Percentiles rank a stretch among this genome's conserved stretches.
These are phyloP conservation scores for Hyperoplus lanceolatus DNA, from an alignment of 2,797 vertebrate genomes.

Conservation along the genomic window DNA sequence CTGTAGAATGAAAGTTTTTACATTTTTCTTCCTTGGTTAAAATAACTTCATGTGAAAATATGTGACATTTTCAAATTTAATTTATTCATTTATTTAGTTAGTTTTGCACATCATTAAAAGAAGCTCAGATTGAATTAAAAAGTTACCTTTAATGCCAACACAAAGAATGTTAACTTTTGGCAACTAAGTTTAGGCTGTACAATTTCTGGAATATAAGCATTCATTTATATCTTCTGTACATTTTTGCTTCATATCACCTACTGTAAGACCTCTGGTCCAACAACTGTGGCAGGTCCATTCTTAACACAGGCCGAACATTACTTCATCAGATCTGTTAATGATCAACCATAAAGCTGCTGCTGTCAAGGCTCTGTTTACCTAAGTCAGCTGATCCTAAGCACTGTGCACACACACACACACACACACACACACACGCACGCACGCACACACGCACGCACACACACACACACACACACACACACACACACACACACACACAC, in stretches of 20 bases:
- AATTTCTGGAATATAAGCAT: not conserved
- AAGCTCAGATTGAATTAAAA: not conserved
- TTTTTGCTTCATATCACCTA: not conserved
- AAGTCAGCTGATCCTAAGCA: conserved; percentile 65
- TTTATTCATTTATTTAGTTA: not conserved
- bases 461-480: conserved; percentile 34
- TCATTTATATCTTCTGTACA: not conserved
- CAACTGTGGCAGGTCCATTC: not conserved
- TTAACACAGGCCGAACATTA: conserved; percentile 18
- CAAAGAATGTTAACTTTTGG: not conserved
- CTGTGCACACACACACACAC: conserved; percentile 28
- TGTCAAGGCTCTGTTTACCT: conserved; percentile 58
- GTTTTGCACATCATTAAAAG: not conserved
- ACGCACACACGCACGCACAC: conserved; percentile 28
- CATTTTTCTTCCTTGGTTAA: not conserved
- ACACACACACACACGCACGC: conserved; percentile 22
- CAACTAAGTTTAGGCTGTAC: not conserved
- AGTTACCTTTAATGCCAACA: not conserved
- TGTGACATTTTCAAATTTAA: not conserved
- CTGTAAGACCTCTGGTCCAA: not conserved
- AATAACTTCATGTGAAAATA: not conserved
- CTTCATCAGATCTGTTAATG: conserved; percentile 67
- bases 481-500: conserved; percentile 42
- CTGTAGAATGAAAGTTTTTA: not conserved
- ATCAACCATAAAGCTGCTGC: conserved; percentile 69